phyloP scores from a whole-genome alignment of 2,888 invertebrate genomes.

The Leuctra nigra region DNA sequence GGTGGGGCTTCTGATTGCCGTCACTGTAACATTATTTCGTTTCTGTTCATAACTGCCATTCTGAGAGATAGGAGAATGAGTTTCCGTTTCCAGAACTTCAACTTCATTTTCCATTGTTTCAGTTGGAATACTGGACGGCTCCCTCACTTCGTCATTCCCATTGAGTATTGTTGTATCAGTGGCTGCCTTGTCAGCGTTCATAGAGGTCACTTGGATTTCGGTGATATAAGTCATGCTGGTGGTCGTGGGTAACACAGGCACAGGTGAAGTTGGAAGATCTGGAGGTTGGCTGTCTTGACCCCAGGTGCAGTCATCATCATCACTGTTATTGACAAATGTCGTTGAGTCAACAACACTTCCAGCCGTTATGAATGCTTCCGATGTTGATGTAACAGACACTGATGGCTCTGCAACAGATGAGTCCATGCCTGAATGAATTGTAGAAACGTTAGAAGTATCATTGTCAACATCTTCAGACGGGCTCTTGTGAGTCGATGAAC shows the following conservation, averaged over 20 bases:
- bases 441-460: neutral
- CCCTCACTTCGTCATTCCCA: neutral
- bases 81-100: constrained; percentile 12
- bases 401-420: constrained; percentile 14
- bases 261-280: constrained; percentile 40
- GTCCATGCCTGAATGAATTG: neutral
- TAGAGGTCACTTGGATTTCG: constrained; percentile 60
- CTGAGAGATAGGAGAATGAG: neutral
- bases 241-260: constrained; percentile 35
- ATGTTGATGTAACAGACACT: constrained; percentile 18
- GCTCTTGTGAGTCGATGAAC: constrained; percentile 19
- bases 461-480: neutral
- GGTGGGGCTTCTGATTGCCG: constrained; percentile 39
- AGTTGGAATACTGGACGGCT: constrained; percentile 2
- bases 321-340: constrained; percentile 16
- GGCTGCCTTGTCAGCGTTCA: constrained; percentile 31
- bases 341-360: constrained; percentile 24
- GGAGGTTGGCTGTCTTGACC: constrained; percentile 36
- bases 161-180: constrained; percentile 22
- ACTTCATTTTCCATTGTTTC: constrained; percentile 19
- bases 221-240: constrained; percentile 57
- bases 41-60: neutral
- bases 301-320: constrained; percentile 23
- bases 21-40: constrained; percentile 31
- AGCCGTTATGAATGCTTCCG: constrained; percentile 25